A percentile compares a stretch with the other conserved stretches of the same genome.
Conservation (phyloP, 2,797 vertebrate species). For the Coendou prehensilis region DNA sequence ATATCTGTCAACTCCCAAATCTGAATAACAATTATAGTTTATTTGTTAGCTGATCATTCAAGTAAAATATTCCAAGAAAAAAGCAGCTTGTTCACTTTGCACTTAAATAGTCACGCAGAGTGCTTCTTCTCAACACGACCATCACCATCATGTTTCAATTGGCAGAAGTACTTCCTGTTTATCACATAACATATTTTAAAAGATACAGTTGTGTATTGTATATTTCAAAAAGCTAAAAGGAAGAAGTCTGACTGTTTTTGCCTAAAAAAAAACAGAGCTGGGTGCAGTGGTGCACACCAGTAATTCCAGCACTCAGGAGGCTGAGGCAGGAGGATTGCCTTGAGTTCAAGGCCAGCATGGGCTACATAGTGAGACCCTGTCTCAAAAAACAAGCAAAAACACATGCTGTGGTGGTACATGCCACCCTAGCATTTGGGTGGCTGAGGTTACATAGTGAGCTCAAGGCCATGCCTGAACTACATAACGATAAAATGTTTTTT, state of each 20-base stretch:
- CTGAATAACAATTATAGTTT: not conserved
- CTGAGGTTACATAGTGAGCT: not conserved
- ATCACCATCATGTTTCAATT: not conserved
- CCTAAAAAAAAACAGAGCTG: not conserved
- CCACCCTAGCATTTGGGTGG: too few relatives aligned
- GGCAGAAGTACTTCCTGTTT: not conserved
- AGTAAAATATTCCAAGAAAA: not conserved
- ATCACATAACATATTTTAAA: not conserved
- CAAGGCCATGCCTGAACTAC: not conserved
- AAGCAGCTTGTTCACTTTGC: not conserved
- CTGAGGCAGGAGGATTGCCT: not conserved
- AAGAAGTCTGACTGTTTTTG: not conserved
- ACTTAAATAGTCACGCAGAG: not conserved
- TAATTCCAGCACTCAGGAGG: not conserved
- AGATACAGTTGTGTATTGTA: not conserved
- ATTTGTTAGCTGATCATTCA: not conserved
- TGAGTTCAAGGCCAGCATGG: not conserved
- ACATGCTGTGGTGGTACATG: too few relatives aligned
- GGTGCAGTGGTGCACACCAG: not conserved
- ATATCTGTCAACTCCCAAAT: constrained; percentile 53
- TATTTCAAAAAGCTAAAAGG: not conserved
- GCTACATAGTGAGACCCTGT: not conserved
- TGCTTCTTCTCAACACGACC: not conserved
- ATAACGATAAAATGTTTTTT: not conserved
- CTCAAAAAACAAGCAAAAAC: not conserved